Evolutionary conservation across 53 echinoderm and acorn worm species (phyloP), one percentile per base, ranked within the genome.

Genomic region (Echinometra lucunter): DNA sequence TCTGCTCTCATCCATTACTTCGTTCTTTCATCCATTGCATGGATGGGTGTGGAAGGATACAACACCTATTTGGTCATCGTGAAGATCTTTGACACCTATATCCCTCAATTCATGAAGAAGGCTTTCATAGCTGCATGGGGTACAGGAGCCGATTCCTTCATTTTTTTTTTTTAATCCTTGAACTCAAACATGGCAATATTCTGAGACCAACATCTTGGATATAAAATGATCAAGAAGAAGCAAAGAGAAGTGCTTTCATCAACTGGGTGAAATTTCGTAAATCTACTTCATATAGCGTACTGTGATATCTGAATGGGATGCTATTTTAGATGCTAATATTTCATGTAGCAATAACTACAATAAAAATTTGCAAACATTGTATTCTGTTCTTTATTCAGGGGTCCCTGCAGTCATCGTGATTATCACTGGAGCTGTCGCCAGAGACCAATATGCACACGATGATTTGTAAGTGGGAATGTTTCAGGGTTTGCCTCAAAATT

Each of bases 41-140:
- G 97, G 97, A 97, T 97, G 96, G 96, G 93, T 3, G 96, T 97
- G 11, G 96, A 97, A 32, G 97, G 96, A 37, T 67, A 94, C 55
- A 97, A 96, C 44, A 97, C 96, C 94, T 97, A 97, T 49, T 66
- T 96, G 7, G 83, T 93, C 42, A 95, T 97, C 82, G 96, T 97
- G 37, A 82, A 44, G 58, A 92, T 97, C 45, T 66, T 96, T 58
- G 94, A 96, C 72, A 83, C 96, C 45, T 91, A 97, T 67, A 93
- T 96, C 11, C 66, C 91, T 1, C 45, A 92, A 56, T 97, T 97
- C 82, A 81, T 96, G 94, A 42, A 95, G 40, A 95, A 94, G 56
- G 96, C 94, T 0, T 72, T 57, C 28, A 58, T 95, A 25, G 55
- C 78, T 44, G 97, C 94, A 34, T 97, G 97, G 97, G 97, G 97